Base-by-base conservation (phyloP, 37 sponge, comb jelly and placozoan species). In the Aphrocallistes beatrix region DNA sequence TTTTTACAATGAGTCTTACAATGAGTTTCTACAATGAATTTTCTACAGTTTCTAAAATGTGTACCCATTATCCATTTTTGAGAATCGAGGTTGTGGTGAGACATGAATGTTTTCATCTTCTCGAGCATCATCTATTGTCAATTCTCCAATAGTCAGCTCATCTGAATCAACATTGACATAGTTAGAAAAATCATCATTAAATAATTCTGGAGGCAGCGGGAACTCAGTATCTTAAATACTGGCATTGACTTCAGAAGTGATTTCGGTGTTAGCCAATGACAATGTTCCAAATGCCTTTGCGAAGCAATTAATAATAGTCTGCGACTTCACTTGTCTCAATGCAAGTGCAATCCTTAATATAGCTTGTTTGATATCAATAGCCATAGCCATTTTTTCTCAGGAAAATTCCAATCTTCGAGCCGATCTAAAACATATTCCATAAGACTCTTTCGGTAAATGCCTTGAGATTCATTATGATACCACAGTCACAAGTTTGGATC, bases 101-200 rank as follows among this genome's bases (percentile, higher is more conserved):
- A 60, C 34, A 60, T 60, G 75, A 60, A 60, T 60, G 17, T 60
- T 60, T 30, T 60, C 75, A 60, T 60, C 75, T 60, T 60, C 75
- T 60, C 75, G 34, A 60, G 75, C 75, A 60, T 60, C 75, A 19
- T 60, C 75, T 60, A 60, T 60, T 60, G 75, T 60, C 75, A 60
- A 3, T 60, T 60, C 75, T 60, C 75, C 75, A 19, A 60, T 60
- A 60, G 75, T 60, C 21, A 30, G 75, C 75, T 60, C 75, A 60
- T 60, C 21, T 60, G 75, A 19, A 60, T 60, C 75, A 60, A 60
- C 75, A 60, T 60, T 60, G 8, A 60, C 3, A 13, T 60, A 60
- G 75, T 6, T 60, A 6, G 75, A 60, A 60, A 32, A 60, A 60
- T 60, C 75, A 60, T 60, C 75, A 60, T 60, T 30, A 60, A 60